Evolutionary conservation across 2,113 vertebrate species (phyloP).

Genomic region (Origma solitaria): DNA sequence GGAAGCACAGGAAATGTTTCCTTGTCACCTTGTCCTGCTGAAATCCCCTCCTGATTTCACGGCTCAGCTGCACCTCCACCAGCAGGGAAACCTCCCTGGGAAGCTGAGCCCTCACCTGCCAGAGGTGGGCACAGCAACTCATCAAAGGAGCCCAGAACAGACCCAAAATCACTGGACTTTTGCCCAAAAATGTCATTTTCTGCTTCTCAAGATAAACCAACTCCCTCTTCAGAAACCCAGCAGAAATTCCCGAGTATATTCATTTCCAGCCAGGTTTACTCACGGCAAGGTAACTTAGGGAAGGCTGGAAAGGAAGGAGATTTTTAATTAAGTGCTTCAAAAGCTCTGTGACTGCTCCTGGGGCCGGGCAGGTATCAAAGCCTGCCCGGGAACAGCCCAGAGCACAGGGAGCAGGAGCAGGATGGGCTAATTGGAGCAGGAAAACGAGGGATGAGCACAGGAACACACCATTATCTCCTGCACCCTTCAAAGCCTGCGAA

Average conservation of each 20-base stretch:
- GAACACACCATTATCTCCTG: not conserved
- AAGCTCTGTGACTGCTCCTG: not conserved
- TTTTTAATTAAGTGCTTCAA: not conserved
- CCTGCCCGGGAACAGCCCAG: not conserved
- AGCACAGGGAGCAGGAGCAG: not conserved
- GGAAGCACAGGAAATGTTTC: not conserved
- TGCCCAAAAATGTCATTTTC: not conserved
- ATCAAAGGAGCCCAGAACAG: not conserved
- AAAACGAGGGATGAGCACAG: not conserved
- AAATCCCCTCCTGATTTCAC: not conserved
- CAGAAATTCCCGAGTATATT: not conserved
- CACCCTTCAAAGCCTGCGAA: not conserved
- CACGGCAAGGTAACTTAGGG: not conserved
- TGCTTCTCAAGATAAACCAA: not conserved
- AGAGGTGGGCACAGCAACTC: not conserved
- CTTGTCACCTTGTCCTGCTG: not conserved
- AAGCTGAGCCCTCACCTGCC: not conserved
- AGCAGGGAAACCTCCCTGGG: not conserved
- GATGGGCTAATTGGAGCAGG: not conserved
- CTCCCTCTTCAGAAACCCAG: not conserved
- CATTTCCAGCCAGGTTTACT: not conserved
- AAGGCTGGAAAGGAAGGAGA: not conserved
- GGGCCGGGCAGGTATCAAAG: not conserved
- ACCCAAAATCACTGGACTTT: not conserved
- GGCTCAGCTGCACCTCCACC: not conserved